phyloP scores from a whole-genome alignment of 2,113 vertebrate species.

The Formicarius rufipectus region DNA sequence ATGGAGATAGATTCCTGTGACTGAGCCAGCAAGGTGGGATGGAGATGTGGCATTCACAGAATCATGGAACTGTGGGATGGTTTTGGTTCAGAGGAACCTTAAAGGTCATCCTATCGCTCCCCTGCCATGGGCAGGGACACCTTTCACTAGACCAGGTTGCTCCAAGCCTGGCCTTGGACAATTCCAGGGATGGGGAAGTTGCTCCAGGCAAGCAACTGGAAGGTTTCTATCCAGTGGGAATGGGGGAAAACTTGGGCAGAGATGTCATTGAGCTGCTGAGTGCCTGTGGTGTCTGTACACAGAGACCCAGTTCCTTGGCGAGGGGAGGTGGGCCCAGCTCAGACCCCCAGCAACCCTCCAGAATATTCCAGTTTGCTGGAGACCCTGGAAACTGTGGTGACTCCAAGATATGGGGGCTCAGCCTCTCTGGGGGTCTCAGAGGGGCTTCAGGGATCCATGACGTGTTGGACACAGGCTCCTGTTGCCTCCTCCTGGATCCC shows the following conservation, averaged over 20 bases:
- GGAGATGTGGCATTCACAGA: neutral
- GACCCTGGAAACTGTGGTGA: accelerated
- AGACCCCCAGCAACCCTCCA: accelerated
- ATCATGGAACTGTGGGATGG: neutral
- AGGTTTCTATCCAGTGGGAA: neutral
- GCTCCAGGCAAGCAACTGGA: neutral
- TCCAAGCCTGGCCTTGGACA: neutral
- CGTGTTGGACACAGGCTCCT: neutral
- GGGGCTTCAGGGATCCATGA: neutral
- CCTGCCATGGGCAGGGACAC: neutral
- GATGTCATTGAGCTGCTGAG: accelerated
- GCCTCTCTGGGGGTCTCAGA: accelerated
- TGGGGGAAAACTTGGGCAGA: neutral
- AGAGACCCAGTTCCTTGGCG: accelerated
- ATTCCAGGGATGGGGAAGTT: neutral
- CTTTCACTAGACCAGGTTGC: neutral
- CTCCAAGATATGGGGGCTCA: neutral
- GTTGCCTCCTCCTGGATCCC: neutral
- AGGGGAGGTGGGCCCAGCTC: neutral
- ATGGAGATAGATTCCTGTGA: neutral
- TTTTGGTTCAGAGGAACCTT: neutral
- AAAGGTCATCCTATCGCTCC: neutral
- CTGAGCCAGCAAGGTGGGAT: neutral
- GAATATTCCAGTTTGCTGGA: neutral
- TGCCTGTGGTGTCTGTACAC: accelerated